Evolutionary conservation across 1,140 invertebrate genomes (phyloP).

Genomic region (Drosophila obscura): DNA sequence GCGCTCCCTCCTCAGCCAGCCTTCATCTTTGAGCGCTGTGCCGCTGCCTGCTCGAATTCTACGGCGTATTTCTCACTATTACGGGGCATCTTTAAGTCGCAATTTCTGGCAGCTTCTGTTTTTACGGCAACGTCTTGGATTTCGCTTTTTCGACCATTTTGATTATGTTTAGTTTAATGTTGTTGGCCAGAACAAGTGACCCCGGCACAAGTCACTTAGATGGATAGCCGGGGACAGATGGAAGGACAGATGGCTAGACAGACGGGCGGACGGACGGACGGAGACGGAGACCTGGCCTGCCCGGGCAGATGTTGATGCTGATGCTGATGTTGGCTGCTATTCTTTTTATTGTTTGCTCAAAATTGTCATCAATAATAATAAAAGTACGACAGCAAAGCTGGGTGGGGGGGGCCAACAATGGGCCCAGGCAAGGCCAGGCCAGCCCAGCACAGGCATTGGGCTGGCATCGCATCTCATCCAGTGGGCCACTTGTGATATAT

Average conservation of each 20-base stretch:
- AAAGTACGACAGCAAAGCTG: slow-evolving; percentile 54
- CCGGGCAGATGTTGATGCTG: slow-evolving; percentile 39
- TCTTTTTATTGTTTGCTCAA: slow-evolving; percentile 78
- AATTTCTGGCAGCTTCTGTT: not conserved
- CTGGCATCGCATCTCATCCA: slow-evolving; percentile 36
- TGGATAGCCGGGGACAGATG: slow-evolving; percentile 9
- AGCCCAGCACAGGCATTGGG: too few relatives aligned
- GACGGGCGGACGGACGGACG: slow-evolving; percentile 2
- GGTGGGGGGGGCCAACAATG: slow-evolving; percentile 40
- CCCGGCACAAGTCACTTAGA: slow-evolving; percentile 49
- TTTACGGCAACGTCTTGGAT: not conserved
- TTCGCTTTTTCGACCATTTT: slow-evolving; percentile 39
- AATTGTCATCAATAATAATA: slow-evolving; percentile 82
- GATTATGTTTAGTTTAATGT: slow-evolving; percentile 60
- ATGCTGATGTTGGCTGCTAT: slow-evolving; percentile 40
- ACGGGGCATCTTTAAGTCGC: too few relatives aligned
- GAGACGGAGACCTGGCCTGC: slow-evolving; percentile 21
- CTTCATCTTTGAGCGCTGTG: too few relatives aligned
- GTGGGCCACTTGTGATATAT: slow-evolving; percentile 71
- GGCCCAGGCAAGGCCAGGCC: slow-evolving; percentile 8
- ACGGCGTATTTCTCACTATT: too few relatives aligned
- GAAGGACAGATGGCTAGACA: slow-evolving; percentile 24
- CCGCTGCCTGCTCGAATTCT: too few relatives aligned
- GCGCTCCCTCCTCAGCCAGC: too few relatives aligned
- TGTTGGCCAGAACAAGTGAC: slow-evolving; percentile 39